Evolutionary conservation across 2,888 invertebrate species (phyloP), one percentile per base, ranked within the genome.

Genomic region (Ethmia dodecea): DNA sequence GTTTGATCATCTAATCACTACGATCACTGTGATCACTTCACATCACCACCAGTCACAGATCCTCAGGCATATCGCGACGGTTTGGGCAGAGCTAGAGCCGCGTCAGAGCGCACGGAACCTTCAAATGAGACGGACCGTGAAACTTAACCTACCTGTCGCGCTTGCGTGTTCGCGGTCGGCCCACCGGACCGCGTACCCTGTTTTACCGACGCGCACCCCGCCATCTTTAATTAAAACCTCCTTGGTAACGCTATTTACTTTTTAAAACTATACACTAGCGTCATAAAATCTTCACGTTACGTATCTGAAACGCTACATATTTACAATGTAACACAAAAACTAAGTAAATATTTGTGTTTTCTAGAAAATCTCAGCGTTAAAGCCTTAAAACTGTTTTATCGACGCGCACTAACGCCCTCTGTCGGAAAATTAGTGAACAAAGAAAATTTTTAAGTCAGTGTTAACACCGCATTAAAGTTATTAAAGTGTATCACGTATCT

Each of bases 101-200:
- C 74, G 72, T 67, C 63, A 65, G 68, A 71, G 72, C 73, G 70
- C 80, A 72, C 66, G 72, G 75, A 66, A 73, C 70, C 68, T 72
- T 64, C 80, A 78, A 83, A 75, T 81, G 83, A 83, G 78, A 63
- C 75, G 64, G 80, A 83, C 69, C 86, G 80, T 84, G 69, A 80
- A 81, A 68, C 67, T 72, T 84, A 83, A 83, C 86, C 83, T 84
- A 84, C 83, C 86, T 84, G 83, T 64, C 64, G 72, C 79, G 81
- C 75, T 79, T 78, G 84, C 86, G 84, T 86, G 86, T 86, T 80
- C 71, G 60, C 58, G 48, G 55, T 47, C 63, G 50, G 62, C 58
- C 56, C 64, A 65, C 60, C 71, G 62, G 68, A 64, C 73, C 73
- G 67, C 20, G 56, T 50, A 53, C 43, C 43, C 79, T 70, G 70